phyloP scores from a whole-genome alignment of 64 coral and sea anemone genomes.

The Montipora efflorescens region DNA sequence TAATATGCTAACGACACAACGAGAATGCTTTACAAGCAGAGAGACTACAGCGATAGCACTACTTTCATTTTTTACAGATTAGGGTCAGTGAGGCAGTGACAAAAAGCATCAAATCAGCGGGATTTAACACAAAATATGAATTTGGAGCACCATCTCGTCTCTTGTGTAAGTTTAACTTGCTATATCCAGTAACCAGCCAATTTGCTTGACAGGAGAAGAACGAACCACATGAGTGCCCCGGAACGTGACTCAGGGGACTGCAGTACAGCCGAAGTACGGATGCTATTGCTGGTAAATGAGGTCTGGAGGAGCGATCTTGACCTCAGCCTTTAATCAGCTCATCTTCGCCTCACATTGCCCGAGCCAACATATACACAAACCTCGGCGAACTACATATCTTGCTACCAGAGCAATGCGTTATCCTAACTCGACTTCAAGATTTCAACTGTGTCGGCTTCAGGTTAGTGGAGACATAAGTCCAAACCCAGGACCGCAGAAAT shows the following conservation, averaged over 20 bases:
- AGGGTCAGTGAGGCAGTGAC: background rate
- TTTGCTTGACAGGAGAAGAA: too few species aligned
- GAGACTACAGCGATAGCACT: too few species aligned
- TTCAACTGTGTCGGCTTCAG: slow-evolving; percentile 19
- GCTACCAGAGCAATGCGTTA: background rate
- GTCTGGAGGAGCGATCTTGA: too few species aligned
- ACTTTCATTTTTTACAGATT: background rate
- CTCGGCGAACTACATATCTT: background rate
- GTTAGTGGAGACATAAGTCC: slow-evolving; percentile 38
- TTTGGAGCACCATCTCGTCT: background rate
- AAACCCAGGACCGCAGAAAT: slow-evolving; percentile 65
- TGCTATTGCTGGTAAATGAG: too few species aligned
- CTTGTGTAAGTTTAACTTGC: slow-evolving; percentile 3
- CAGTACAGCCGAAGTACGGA: too few species aligned
- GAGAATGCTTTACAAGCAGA: background rate
- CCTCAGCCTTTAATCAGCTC: background rate
- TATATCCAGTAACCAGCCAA: too few species aligned
- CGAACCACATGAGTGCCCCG: too few species aligned
- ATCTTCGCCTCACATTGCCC: background rate
- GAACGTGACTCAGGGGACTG: too few species aligned
- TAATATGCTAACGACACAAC: too few species aligned
- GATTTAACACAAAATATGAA: slow-evolving; percentile 24
- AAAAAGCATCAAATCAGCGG: background rate
- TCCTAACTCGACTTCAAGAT: slow-evolving; percentile 50
- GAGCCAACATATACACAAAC: background rate